These are phyloP conservation scores for Solea solea DNA, from an alignment of 2,113 vertebrate species.

Conservation along the genomic window DNA sequence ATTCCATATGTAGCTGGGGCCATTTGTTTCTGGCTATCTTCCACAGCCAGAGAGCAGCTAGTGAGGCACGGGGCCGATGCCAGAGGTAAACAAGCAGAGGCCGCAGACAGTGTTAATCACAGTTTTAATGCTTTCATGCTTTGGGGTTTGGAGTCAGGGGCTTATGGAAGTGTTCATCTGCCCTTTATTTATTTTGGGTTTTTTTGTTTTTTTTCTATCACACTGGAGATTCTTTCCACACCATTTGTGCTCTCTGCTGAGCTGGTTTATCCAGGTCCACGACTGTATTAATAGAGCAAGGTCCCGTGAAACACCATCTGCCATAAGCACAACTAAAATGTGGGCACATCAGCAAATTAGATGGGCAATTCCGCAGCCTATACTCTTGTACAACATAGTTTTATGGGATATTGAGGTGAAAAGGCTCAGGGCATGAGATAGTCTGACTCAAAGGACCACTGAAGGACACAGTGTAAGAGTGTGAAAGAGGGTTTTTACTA, in stretches of 20 bases:
- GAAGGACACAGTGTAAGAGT: slow-evolving; percentile 27
- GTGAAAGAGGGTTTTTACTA: neutral
- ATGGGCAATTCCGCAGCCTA: slow-evolving; percentile 28
- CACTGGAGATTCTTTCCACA: slow-evolving; percentile 68
- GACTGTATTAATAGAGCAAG: slow-evolving; percentile 44
- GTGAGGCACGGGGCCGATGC: slow-evolving; percentile 10
- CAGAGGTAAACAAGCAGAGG: slow-evolving; percentile 50
- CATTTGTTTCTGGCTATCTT: slow-evolving; percentile 38
- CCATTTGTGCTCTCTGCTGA: slow-evolving; percentile 78
- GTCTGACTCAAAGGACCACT: slow-evolving; percentile 40
- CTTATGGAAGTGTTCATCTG: slow-evolving; percentile 25
- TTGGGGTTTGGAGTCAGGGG: slow-evolving; percentile 23
- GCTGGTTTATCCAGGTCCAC: slow-evolving; percentile 63
- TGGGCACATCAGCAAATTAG: slow-evolving; percentile 75
- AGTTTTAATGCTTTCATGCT: slow-evolving; percentile 55
- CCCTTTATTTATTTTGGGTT: slow-evolving; percentile 1
- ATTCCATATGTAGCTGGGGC: slow-evolving; percentile 16
- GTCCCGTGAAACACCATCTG: slow-evolving; percentile 54
- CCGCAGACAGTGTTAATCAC: slow-evolving; percentile 58
- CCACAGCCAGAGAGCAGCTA: slow-evolving; percentile 26
- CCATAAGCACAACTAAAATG: slow-evolving; percentile 73
- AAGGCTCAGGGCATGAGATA: slow-evolving; percentile 16
- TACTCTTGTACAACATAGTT: slow-evolving; percentile 38
- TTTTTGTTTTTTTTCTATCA: slow-evolving; percentile 27
- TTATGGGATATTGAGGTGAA: slow-evolving; percentile 25